phyloP scores from a whole-genome alignment of 2,797 vertebrate species.

The Tamandua tetradactyla region DNA sequence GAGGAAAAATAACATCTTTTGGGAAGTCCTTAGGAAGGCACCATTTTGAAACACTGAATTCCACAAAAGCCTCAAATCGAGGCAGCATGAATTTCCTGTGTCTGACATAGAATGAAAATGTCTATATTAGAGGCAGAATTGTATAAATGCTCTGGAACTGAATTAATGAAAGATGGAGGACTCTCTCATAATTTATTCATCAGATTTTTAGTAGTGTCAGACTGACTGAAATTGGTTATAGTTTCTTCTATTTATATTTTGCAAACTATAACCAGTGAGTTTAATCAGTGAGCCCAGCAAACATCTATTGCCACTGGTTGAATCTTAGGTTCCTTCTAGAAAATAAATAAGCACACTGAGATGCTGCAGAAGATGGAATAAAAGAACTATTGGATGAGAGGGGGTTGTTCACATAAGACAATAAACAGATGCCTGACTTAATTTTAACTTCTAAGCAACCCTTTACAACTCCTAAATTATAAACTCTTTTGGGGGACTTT shows the following conservation, averaged over 20 bases:
- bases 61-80: neutral
- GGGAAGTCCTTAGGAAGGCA: neutral
- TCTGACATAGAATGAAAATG: neutral
- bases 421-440: conserved; percentile 56
- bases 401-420: conserved; percentile 53
- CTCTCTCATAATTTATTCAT: conserved; percentile 76
- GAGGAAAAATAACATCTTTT: neutral
- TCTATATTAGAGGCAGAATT: rapidly evolving
- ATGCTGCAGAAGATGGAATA: conserved; percentile 70
- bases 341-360: conserved; percentile 78
- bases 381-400: neutral
- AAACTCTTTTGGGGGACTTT: neutral
- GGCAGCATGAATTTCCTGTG: too few species aligned
- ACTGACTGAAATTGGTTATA: conserved; percentile 70
- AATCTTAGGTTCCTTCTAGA: conserved; percentile 66
- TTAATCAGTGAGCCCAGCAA: conserved; percentile 68
- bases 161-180: conserved; percentile 44
- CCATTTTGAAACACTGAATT: neutral
- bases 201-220: conserved; percentile 54
- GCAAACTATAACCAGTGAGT: conserved; percentile 72
- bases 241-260: conserved; percentile 75
- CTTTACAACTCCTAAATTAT: neutral
- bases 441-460: neutral
- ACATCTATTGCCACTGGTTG: conserved; percentile 70
- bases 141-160: neutral